A percentile compares a stretch with the other conserved stretches of the same genome.
phyloP scores from a whole-genome alignment of 1,140 invertebrate species.

The Pogonus chalceus region DNA sequence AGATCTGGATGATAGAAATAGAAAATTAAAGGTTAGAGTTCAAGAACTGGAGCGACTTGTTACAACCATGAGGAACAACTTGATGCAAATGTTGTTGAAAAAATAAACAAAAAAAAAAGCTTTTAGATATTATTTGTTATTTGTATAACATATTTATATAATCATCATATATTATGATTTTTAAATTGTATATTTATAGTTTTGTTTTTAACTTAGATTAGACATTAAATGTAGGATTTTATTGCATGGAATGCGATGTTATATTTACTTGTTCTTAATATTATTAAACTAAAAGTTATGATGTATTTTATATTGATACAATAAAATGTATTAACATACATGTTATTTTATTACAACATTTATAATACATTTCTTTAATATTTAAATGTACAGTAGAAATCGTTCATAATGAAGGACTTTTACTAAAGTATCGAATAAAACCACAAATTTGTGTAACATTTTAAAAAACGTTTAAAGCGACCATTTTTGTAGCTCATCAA shows the following conservation, averaged over 20 bases:
- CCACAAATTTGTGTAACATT: too few species aligned
- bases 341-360: not conserved
- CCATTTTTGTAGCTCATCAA: too few species aligned
- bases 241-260: not conserved
- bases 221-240: not conserved
- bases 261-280: too few species aligned
- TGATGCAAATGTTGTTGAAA: conserved; percentile 30
- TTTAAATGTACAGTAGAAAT: too few species aligned
- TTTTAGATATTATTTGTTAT: not conserved
- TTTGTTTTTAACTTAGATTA: not conserved
- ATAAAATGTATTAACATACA: not conserved
- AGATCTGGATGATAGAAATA: conserved; percentile 24
- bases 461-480: too few species aligned
- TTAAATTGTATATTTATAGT: not conserved
- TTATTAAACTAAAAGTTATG: not conserved
- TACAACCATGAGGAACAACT: conserved; percentile 27
- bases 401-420: too few species aligned
- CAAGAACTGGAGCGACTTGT: conserved; percentile 31
- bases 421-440: too few species aligned
- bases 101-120: conserved; percentile 17
- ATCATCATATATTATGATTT: conserved; percentile 4
- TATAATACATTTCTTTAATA: not conserved
- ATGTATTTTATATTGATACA: not conserved
- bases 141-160: not conserved
- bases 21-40: conserved; percentile 29